Conservation (phyloP, 2,888 invertebrate genomes). For the Alsophila aescularia region DNA sequence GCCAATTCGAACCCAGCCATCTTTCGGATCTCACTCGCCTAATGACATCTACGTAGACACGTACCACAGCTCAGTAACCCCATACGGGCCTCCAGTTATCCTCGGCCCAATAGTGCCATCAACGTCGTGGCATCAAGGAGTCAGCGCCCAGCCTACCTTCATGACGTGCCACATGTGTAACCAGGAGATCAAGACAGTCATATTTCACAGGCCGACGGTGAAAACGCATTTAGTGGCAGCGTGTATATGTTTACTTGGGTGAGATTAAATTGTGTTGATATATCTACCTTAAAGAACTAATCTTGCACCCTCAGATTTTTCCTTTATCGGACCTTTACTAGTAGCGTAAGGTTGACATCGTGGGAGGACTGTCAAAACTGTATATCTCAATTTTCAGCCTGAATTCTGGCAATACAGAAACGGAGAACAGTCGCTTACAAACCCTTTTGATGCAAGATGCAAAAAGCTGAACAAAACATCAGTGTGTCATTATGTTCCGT, state of each 20-base stretch:
- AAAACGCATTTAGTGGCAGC: constrained; percentile 10
- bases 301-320: too few relatives aligned
- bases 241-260: constrained; percentile 12
- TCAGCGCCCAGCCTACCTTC: constrained; percentile 15
- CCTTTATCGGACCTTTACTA: too few relatives aligned
- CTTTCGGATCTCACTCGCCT: not conserved
- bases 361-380: too few relatives aligned
- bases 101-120: constrained; percentile 13
- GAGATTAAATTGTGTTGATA: too few relatives aligned
- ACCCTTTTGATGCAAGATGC: too few relatives aligned
- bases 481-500: too few relatives aligned
- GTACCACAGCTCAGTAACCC: constrained; percentile 2
- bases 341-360: too few relatives aligned
- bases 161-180: constrained; percentile 16
- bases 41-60: not conserved
- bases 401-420: too few relatives aligned
- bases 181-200: constrained; percentile 11
- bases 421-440: too few relatives aligned
- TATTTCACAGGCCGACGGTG: constrained; percentile 10
- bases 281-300: too few relatives aligned
- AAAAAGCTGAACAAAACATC: too few relatives aligned
- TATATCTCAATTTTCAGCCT: too few relatives aligned
- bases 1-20: constrained; percentile 9
- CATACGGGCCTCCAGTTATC: constrained; percentile 16
- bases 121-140: not conserved